Evolutionary conservation across 2,888 invertebrate species (phyloP).

Genomic region (Polydesmus complanatus): DNA sequence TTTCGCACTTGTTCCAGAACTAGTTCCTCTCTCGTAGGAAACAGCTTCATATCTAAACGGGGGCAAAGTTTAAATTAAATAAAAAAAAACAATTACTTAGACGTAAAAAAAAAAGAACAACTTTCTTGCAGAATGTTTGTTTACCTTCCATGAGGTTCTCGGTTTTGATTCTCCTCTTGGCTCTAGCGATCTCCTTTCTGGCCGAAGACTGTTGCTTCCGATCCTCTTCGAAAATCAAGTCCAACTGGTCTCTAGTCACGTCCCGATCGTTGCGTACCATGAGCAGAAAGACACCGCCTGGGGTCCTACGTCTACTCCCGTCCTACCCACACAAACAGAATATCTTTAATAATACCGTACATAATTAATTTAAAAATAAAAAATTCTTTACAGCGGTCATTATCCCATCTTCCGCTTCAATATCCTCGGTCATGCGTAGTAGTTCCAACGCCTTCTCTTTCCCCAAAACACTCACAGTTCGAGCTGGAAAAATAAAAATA

Average conservation of each 20-base stretch:
- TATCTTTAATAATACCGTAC: neutral
- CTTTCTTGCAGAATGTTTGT: no score
- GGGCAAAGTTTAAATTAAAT: no score
- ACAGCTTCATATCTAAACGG: neutral
- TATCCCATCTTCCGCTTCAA: slow-evolving; percentile 76
- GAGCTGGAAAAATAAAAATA: no score
- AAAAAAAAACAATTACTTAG: no score
- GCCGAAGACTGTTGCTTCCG: neutral
- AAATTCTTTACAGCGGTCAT: slow-evolving; percentile 50
- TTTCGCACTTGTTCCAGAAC: neutral
- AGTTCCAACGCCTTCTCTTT: slow-evolving; percentile 56
- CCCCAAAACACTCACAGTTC: slow-evolving; percentile 56
- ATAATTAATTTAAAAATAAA: neutral
- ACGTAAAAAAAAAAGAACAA: no score
- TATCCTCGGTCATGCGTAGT: slow-evolving; percentile 61
- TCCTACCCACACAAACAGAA: slow-evolving; percentile 42
- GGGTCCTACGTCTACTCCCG: slow-evolving; percentile 62
- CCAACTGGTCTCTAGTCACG: slow-evolving; percentile 23
- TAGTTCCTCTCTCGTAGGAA: neutral
- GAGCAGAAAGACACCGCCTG: slow-evolving; percentile 73
- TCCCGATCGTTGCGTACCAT: slow-evolving; percentile 38
- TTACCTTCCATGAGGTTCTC: no score
- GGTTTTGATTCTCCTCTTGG: slow-evolving; percentile 15
- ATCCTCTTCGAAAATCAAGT: slow-evolving; percentile 26
- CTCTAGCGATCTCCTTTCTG: slow-evolving; percentile 12